Evolutionary conservation across 2,888 invertebrate species (phyloP), one percentile per base, ranked within the genome.

Genomic region (Dexiosoma caninum): DNA sequence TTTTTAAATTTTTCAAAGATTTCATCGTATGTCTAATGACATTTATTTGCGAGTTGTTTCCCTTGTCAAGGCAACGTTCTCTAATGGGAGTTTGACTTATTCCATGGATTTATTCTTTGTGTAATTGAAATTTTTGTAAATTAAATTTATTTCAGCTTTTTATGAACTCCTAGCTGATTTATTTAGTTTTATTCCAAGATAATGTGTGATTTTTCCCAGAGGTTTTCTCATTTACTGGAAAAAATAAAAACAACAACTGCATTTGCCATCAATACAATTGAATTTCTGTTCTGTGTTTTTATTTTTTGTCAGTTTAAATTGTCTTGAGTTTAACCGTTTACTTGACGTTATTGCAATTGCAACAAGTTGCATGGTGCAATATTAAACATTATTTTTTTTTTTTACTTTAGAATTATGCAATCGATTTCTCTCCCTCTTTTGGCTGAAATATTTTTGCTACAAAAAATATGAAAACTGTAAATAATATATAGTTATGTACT

Each of bases 161-260:
- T 60, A 9, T 44, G 71, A 71, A 67, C 49, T 69, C 62, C 51
- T 60, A 44, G 78, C 55, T 85, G 86, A 86, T 85, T 87, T 87
- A 87, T 87, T 87, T 88, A 87, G 88, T 86, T 86, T 86, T 49
- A 85, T 81, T 85, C 81, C 77, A 72, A 86, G 87, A 88, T 88
- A 88, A 87, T 87, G 87, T 87, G 87, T 85, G 86, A 88, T 85
- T 87, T 87, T 88, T 88, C 87, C 86, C 87, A 87, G 46, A 51
- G 77, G 70, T 64, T 77, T 60, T 19, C 59, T 51, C 8, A 32
- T 21, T 44, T 46, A 51, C 23, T 30, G 12, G 12, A 35, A 2
- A 37, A 23, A 40, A 46, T n/a, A 37, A 2, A 9, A 49, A 7
- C 4, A 44, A 46, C 19, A 51, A 12, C 70, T 51, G n/a, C n/a